phyloP scores from a whole-genome alignment of 2,888 invertebrate genomes.

The Hydraecia micacea region DNA sequence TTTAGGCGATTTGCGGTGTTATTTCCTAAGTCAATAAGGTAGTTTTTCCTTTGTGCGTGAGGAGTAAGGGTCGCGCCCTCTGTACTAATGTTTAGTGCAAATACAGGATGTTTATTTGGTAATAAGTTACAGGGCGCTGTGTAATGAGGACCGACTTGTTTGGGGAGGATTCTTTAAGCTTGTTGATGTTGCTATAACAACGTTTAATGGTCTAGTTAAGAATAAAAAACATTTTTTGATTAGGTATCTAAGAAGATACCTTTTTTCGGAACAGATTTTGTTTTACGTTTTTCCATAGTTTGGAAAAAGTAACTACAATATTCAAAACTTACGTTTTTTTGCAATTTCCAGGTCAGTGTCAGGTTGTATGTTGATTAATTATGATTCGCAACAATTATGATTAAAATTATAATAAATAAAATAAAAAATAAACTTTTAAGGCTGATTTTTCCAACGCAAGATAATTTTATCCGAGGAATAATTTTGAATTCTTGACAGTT shows the following conservation, averaged over 20 bases:
- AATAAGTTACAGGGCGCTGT: slow-evolving; percentile 62
- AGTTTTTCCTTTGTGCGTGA: slow-evolving; percentile 1
- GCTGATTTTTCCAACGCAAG: too few relatives aligned
- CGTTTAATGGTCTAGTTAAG: slow-evolving; percentile 27
- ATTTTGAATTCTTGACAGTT: too few relatives aligned
- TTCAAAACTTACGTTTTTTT: too few relatives aligned
- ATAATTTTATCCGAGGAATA: too few relatives aligned
- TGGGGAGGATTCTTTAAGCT: slow-evolving; percentile 57
- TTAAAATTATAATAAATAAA: too few relatives aligned
- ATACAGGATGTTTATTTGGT: slow-evolving; percentile 61
- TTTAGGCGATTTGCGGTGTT: not conserved
- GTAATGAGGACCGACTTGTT: slow-evolving; percentile 55
- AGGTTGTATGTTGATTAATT: too few relatives aligned
- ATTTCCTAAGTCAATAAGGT: not conserved
- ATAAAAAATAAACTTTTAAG: too few relatives aligned
- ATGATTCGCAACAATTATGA: too few relatives aligned
- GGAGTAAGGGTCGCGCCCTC: slow-evolving; percentile 49
- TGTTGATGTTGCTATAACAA: slow-evolving; percentile 41
- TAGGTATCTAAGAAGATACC: too few relatives aligned
- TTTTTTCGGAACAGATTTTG: not conserved
- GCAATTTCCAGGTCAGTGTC: too few relatives aligned
- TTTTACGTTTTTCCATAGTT: not conserved
- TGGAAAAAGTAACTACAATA: not conserved
- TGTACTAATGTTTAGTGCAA: slow-evolving; percentile 55
- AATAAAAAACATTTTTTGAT: not conserved